Evolutionary conservation across 2,113 vertebrate species (phyloP).

Genomic region (Morone saxatilis): DNA sequence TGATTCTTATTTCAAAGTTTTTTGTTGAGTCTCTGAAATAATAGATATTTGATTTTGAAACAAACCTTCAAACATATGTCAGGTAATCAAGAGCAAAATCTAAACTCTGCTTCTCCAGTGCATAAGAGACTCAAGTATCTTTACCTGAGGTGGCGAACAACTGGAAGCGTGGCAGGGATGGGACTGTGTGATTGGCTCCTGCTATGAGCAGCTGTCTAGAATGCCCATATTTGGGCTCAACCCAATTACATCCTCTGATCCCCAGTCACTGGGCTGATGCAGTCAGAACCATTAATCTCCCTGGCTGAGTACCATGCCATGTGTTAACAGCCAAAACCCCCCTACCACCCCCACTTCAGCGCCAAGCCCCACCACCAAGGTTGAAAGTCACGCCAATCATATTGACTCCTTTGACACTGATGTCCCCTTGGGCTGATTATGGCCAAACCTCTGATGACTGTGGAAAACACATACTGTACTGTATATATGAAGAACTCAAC

Average conservation of each 20-base stretch:
- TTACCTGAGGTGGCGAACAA: conserved; percentile 75
- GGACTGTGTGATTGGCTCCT: conserved; percentile 83
- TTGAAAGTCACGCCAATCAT: conserved; percentile 83
- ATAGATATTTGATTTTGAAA: conserved; percentile 39
- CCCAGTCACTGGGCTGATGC: conserved; percentile 81
- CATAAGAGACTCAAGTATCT: conserved; percentile 59
- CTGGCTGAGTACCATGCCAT: conserved; percentile 80
- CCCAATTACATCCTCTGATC: conserved; percentile 86
- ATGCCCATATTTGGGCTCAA: conserved; percentile 83
- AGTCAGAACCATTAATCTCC: conserved; percentile 88
- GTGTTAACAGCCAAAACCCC: conserved; percentile 81
- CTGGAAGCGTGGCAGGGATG: conserved; percentile 80
- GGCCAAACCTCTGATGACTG: conserved; percentile 48
- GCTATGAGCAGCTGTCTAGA: conserved; percentile 86
- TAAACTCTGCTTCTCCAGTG: conserved; percentile 39
- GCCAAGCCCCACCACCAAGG: conserved; percentile 72
- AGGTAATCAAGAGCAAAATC: conserved; percentile 43
- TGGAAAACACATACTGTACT: conserved; percentile 46
- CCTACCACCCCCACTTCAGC: conserved; percentile 39
- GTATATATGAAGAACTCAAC: conserved; percentile 30
- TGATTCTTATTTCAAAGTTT: not conserved
- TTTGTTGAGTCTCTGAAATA: conserved; percentile 23
- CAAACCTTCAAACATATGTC: conserved; percentile 29
- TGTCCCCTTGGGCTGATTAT: conserved; percentile 61
- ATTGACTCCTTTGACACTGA: conserved; percentile 74